A percentile compares a stretch with the other conserved stretches of the same genome.
These are phyloP conservation scores for Arrhamphus sclerolepis DNA, from an alignment of 2,797 vertebrate species.

Conservation along the genomic window DNA sequence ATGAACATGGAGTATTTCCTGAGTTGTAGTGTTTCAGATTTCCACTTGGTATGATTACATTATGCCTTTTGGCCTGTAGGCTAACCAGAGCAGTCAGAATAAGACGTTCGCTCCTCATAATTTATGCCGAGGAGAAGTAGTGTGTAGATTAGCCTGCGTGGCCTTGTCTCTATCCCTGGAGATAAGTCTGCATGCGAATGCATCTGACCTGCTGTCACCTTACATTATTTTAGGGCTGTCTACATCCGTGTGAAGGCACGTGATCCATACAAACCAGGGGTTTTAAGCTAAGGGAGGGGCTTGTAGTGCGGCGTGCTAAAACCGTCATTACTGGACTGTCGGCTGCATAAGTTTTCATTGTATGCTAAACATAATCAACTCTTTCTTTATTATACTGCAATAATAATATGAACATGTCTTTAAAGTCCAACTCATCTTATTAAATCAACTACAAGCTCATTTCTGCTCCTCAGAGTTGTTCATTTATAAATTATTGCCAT, in stretches of 20 bases:
- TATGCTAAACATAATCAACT: not conserved
- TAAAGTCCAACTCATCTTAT: too few relatives aligned
- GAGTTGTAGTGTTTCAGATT: conserved; percentile 48
- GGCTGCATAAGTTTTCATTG: not conserved
- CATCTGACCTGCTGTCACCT: conserved; percentile 47
- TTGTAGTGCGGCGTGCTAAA: not conserved
- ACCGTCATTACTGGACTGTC: not conserved
- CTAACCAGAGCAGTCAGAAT: conserved; percentile 49
- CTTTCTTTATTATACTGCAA: too few relatives aligned
- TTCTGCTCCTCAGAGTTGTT: too few relatives aligned
- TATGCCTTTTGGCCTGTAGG: conserved; percentile 44
- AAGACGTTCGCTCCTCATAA: conserved; percentile 47
- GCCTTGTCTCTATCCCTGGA: conserved; percentile 25
- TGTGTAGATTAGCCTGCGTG: not conserved
- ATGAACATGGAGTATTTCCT: conserved; percentile 26
- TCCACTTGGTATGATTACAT: conserved; percentile 57
- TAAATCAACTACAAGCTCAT: too few relatives aligned
- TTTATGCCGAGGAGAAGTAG: conserved; percentile 40
- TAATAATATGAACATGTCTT: too few relatives aligned
- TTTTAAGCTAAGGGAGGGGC: not conserved
- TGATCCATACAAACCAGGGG: conserved; percentile 37
- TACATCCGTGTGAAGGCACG: conserved; percentile 20
- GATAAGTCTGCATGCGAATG: conserved; percentile 42
- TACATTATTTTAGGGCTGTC: conserved; percentile 12
- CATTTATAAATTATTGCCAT: too few relatives aligned